Conservation (phyloP, 2,113 vertebrate genomes). For the Hyperopisus bebe region DNA sequence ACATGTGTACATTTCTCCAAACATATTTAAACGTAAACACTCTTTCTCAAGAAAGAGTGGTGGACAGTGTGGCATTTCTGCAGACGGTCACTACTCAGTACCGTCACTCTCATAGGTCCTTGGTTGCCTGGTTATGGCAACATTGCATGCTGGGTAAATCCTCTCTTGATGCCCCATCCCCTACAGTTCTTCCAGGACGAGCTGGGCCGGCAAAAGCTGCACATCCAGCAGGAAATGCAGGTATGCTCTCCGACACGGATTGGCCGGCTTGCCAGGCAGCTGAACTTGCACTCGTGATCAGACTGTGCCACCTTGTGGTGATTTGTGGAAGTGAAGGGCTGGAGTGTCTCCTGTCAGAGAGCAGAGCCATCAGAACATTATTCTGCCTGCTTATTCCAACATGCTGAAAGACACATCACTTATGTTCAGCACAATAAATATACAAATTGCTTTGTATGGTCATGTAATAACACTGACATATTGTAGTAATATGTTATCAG, state of each 20-base stretch:
- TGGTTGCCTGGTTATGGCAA: not conserved
- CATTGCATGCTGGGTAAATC: not conserved
- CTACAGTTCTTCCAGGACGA: conserved; percentile 66
- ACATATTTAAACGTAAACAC: not conserved
- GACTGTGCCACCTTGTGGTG: conserved; percentile 38
- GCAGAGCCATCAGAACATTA: not conserved
- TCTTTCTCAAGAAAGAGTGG: not conserved
- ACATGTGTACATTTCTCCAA: not conserved
- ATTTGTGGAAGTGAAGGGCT: not conserved
- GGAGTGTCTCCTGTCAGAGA: not conserved
- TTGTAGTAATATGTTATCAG: not conserved
- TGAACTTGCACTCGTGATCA: not conserved
- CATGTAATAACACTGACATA: not conserved
- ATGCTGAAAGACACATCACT: not conserved
- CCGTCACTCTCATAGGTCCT: not conserved
- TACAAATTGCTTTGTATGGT: not conserved
- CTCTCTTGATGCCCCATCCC: not conserved
- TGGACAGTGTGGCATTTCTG: not conserved
- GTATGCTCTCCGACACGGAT: conserved; percentile 36
- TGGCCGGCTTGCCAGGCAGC: not conserved
- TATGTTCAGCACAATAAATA: not conserved
- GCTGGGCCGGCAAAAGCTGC: conserved; percentile 60
- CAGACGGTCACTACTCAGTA: not conserved
- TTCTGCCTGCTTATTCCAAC: not conserved
- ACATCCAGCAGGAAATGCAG: conserved; percentile 70